phyloP scores from a whole-genome alignment of 2,888 invertebrate genomes.

The Achlya flavicornis region DNA sequence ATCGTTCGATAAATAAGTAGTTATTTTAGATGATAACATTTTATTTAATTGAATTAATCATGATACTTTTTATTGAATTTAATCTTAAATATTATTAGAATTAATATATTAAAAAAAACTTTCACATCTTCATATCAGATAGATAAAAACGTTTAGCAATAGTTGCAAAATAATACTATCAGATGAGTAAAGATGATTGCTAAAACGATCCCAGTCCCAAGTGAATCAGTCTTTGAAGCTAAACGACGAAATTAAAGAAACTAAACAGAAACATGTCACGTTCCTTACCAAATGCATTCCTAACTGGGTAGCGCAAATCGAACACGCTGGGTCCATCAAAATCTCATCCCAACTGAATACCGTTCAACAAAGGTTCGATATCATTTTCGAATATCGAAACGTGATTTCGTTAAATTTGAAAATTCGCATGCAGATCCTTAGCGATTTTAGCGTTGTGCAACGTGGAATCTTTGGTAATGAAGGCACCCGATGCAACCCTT shows the following conservation, averaged over 20 bases:
- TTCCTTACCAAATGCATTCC: slow-evolving; percentile 52
- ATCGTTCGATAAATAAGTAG: too few relatives aligned
- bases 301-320: slow-evolving; percentile 54
- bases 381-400: slow-evolving; percentile 62
- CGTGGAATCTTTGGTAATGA: slow-evolving; percentile 53
- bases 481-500: slow-evolving; percentile 50
- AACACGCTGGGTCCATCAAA: slow-evolving; percentile 55
- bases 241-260: slow-evolving; percentile 35
- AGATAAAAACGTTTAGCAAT: neutral
- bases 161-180: neutral
- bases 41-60: too few relatives aligned
- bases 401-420: slow-evolving; percentile 68
- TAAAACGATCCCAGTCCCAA: neutral
- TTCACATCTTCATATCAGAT: neutral
- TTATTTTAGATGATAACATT: too few relatives aligned
- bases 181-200: slow-evolving; percentile 14
- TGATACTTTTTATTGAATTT: too few relatives aligned
- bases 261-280: slow-evolving; percentile 47
- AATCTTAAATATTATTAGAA: too few relatives aligned
- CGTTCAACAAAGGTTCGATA: slow-evolving; percentile 54
- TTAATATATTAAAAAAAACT: too few relatives aligned
- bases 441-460: slow-evolving; percentile 52
- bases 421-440: slow-evolving; percentile 74
- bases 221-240: neutral
- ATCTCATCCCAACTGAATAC: slow-evolving; percentile 55